Conservation (phyloP, 2,113 vertebrate species). For the Archocentrus centrarchus region DNA sequence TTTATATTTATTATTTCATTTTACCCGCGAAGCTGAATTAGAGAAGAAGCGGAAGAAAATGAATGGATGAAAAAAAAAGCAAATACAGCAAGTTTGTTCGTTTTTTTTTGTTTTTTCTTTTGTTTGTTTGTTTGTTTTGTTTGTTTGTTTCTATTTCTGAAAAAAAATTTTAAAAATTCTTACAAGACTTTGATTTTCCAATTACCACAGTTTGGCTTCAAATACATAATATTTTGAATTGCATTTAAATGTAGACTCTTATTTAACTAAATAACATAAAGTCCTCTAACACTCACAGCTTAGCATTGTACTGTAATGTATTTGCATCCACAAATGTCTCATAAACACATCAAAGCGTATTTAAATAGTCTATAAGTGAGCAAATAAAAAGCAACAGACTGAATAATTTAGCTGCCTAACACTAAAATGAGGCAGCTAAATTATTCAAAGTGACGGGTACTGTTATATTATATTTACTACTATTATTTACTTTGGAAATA, state of each 20-base stretch:
- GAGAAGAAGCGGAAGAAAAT: too few relatives aligned
- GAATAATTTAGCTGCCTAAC: constrained; percentile 46
- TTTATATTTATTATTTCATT: neutral
- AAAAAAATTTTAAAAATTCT: neutral
- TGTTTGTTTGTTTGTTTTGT: neutral
- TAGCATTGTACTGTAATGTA: neutral
- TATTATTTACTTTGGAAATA: neutral
- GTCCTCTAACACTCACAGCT: neutral
- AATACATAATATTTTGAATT: neutral
- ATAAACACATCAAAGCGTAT: constrained; percentile 1
- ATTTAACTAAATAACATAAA: neutral
- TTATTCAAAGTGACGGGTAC: neutral
- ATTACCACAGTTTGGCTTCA: neutral
- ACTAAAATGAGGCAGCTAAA: neutral
- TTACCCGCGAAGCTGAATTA: too few relatives aligned
- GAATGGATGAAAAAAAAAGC: neutral
- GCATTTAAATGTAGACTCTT: neutral
- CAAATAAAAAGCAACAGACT: constrained; percentile 19
- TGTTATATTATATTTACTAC: neutral
- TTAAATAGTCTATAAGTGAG: constrained; percentile 17
- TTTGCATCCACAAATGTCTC: constrained; percentile 15
- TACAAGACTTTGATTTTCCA: neutral
- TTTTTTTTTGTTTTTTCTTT: neutral
- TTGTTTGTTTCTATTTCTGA: neutral
- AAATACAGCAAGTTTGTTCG: neutral